Evolutionary conservation across 2,888 invertebrate species (phyloP).

Genomic region (Dicyrtomina minuta): DNA sequence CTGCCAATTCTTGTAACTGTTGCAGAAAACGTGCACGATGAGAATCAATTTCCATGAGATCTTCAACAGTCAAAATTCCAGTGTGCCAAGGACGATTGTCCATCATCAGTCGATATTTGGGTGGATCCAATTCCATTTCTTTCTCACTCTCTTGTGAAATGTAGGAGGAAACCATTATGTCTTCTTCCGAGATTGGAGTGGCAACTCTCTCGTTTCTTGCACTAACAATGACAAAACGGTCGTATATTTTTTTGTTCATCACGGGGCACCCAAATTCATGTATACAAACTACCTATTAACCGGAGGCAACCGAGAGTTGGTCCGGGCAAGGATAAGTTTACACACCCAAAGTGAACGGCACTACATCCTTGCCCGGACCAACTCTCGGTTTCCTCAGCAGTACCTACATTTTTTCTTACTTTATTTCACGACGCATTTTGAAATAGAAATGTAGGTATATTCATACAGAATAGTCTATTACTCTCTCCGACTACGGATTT

Average conservation of each 20-base stretch:
- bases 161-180: constrained; percentile 68
- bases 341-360: too few species aligned
- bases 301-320: neutral
- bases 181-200: constrained; percentile 61
- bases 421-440: too few species aligned
- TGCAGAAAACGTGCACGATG: constrained; percentile 73
- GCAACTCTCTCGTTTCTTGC: constrained; percentile 57
- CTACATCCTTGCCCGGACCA: too few species aligned
- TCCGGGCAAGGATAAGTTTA: too few species aligned
- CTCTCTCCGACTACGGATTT: too few species aligned
- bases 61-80: constrained; percentile 72
- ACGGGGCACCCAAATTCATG: neutral
- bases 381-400: too few species aligned
- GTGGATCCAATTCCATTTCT: constrained; percentile 68
- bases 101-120: constrained; percentile 59
- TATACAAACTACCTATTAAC: neutral
- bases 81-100: constrained; percentile 63
- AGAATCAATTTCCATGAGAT: constrained; percentile 73
- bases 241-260: neutral
- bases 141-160: constrained; percentile 73
- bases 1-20: constrained; percentile 69
- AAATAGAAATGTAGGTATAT: too few species aligned
- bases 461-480: too few species aligned
- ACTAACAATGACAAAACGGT: constrained; percentile 14
- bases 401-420: too few species aligned